Conservation (phyloP, 2,797 vertebrate genomes). For the Siniperca obscura region DNA sequence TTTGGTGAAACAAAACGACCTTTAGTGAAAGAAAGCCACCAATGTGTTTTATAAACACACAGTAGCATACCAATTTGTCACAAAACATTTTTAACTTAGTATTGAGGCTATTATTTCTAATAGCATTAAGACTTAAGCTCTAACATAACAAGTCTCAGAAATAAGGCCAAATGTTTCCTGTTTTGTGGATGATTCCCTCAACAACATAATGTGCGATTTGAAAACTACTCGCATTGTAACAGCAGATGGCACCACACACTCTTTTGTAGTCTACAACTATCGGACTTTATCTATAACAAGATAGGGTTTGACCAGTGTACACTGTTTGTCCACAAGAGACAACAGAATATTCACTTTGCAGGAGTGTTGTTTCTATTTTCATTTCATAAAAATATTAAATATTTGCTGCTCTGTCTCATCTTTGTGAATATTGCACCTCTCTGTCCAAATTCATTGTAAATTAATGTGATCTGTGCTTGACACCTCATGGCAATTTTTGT, state of each 20-base stretch:
- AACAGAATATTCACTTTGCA: neutral
- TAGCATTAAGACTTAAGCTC: neutral
- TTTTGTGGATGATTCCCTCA: neutral
- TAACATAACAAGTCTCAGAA: constrained; percentile 11
- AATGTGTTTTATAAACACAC: neutral
- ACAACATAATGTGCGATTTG: neutral
- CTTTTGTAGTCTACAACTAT: neutral
- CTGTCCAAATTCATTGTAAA: neutral
- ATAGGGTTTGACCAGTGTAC: neutral
- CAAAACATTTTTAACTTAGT: neutral
- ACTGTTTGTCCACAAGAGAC: neutral
- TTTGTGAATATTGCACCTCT: neutral
- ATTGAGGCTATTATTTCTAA: neutral
- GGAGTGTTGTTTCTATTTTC: neutral
- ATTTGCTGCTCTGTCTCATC: neutral
- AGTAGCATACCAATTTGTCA: neutral
- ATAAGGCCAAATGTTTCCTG: neutral
- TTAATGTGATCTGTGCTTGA: neutral
- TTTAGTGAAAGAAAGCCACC: neutral
- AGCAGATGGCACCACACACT: constrained; percentile 72
- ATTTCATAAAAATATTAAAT: neutral
- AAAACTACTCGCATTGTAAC: constrained; percentile 32
- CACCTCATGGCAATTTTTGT: neutral
- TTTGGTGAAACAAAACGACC: neutral
- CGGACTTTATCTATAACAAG: neutral